phyloP scores from a whole-genome alignment of 2,113 vertebrate genomes.

The Podarcis muralis region DNA sequence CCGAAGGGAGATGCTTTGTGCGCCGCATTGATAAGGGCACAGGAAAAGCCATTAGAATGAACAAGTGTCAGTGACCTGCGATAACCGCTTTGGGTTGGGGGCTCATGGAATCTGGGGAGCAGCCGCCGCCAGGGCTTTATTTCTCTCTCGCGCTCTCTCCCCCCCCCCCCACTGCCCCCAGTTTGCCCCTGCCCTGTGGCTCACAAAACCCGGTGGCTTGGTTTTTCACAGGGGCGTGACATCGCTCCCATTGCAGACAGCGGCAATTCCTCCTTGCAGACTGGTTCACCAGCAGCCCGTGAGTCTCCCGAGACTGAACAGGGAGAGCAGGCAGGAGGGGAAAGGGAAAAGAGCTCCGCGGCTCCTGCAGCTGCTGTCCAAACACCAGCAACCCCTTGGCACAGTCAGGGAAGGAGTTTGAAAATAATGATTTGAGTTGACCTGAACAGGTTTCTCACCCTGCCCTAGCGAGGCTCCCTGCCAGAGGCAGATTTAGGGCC shows the following conservation, averaged over 20 bases:
- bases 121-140: slow-evolving; percentile 50
- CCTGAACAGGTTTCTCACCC: not conserved
- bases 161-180: too few relatives aligned
- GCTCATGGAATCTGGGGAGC: slow-evolving; percentile 61
- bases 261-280: slow-evolving; percentile 21
- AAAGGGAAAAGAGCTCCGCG: not conserved
- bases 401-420: not conserved
- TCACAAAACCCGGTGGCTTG: slow-evolving; percentile 71
- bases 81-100: slow-evolving; percentile 69
- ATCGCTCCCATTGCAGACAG: slow-evolving; percentile 59
- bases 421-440: not conserved
- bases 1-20: slow-evolving; percentile 74
- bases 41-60: slow-evolving; percentile 77
- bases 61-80: slow-evolving; percentile 58
- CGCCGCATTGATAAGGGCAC: slow-evolving; percentile 75
- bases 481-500: too few relatives aligned
- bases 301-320: slow-evolving; percentile 41
- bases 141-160: slow-evolving; percentile 29
- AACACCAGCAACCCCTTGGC: not conserved
- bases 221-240: slow-evolving; percentile 57
- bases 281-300: slow-evolving; percentile 32
- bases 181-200: slow-evolving; percentile 61
- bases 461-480: not conserved
- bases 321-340: slow-evolving; percentile 33
- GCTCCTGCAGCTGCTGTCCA: not conserved